phyloP scores from a whole-genome alignment of 1,140 invertebrate species.

The Gonatopus flavifemur region DNA sequence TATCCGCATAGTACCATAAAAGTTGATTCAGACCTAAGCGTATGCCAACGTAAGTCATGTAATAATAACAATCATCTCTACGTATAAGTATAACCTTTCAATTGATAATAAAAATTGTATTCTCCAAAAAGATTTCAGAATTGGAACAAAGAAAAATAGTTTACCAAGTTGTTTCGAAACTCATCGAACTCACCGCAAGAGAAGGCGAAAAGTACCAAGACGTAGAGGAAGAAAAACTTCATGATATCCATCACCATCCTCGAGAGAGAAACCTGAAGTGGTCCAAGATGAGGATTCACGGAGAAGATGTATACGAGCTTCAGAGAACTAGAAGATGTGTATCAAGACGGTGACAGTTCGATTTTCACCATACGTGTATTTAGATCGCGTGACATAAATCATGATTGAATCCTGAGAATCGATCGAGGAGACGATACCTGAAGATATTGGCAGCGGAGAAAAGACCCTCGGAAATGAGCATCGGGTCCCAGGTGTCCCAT shows the following conservation, averaged over 20 bases:
- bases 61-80: too few species aligned
- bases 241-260: constrained; percentile 98
- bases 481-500: constrained; percentile 96
- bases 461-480: constrained; percentile 93
- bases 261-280: constrained; percentile 94
- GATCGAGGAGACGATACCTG: constrained; percentile 54
- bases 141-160: not conserved
- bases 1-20: constrained; percentile 95
- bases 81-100: too few species aligned
- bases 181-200: constrained; percentile 80
- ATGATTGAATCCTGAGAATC: too few species aligned
- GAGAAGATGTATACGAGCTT: constrained; percentile 99
- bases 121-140: not conserved
- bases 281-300: constrained; percentile 96
- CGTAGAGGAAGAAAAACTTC: constrained; percentile 95
- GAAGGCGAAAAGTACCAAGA: constrained; percentile 96
- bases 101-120: too few species aligned
- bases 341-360: constrained; percentile 21
- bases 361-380: constrained; percentile 1
- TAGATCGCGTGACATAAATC: not conserved
- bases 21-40: constrained; percentile 72
- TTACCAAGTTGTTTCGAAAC: not conserved
- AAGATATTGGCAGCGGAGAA: constrained; percentile 98
- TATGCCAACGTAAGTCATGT: not conserved
- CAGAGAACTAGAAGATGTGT: constrained; percentile 73